Evolutionary conservation across 30 jellyfish, hydroid and myxozoan species (phyloP), one percentile per base, ranked within the genome.

Genomic region (Catostylus mosaicus): DNA sequence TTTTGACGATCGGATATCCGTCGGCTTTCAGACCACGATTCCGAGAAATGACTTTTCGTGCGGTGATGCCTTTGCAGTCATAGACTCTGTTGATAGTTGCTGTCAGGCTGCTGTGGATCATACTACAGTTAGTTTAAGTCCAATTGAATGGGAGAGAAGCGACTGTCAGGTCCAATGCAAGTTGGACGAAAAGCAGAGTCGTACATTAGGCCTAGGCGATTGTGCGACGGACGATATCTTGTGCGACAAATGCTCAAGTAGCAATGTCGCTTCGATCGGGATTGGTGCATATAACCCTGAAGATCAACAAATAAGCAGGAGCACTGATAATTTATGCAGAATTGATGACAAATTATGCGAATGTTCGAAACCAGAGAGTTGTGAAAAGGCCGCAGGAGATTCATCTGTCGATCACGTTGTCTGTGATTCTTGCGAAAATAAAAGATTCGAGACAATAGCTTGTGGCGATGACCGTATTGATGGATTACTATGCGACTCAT

Each of bases 341-440:
- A 66, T 74, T 51, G 89, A 82, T 59, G 99, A 94, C 51, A 77
- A 78, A 69, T 84, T 94, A 30, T 94, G 99, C 65, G 76, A 71
- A 0, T 94, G 99, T 75, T 34, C 16, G 19, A 65, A 70, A 67
- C 97, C 96, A 26, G 77, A 74, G 45, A 1, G 43, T 23, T 24
- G 60, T 18, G 87, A 90, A 3, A 67, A 68, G 14, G 97, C 91
- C 22, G 51, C 56, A 1, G 97, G 99, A 7, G 89, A 81, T 16
- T 34, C 22, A 45, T 20, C 89, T 43, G 80, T 87, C 19, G 68
- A 35, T 23, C 63, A 83, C 40, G 81, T 83, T n/a, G 77, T 68
- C 29, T 94, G 97, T 62, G 99, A 94, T 84, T 30, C 38, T 14
- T 94, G 97, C 73, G 47, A 22, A 26, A 94, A 83, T 60, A 33